Evolutionary conservation across 2,797 vertebrate species (phyloP).

Genomic region (Numenius phaeopus): DNA sequence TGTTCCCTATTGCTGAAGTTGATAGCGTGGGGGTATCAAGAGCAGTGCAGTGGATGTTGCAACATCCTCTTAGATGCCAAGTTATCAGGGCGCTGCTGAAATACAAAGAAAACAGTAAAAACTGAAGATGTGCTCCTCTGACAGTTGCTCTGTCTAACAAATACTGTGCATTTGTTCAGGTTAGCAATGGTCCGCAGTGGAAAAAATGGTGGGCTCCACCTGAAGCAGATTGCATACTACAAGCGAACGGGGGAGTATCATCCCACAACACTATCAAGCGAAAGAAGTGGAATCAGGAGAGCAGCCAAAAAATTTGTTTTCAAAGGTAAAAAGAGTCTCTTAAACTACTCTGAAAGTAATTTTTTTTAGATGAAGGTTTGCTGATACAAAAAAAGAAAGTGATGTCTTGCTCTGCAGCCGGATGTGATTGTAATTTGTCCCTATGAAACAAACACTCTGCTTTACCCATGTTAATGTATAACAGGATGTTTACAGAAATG

Average conservation of each 20-base stretch:
- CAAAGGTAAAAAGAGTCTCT: constrained; percentile 63
- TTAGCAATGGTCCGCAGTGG: constrained; percentile 78
- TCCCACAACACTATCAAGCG: constrained; percentile 75
- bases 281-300: constrained; percentile 82
- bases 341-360: not conserved
- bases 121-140: not conserved
- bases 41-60: not conserved
- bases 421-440: not conserved
- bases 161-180: constrained; percentile 24
- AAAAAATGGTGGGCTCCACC: constrained; percentile 80
- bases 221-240: constrained; percentile 81
- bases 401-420: not conserved
- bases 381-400: not conserved
- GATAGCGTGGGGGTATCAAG: not conserved
- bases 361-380: not conserved
- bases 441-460: not conserved
- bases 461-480: not conserved
- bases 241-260: constrained; percentile 80
- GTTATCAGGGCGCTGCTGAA: not conserved
- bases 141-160: not conserved
- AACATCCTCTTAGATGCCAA: not conserved
- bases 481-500: not conserved
- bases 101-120: not conserved
- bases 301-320: constrained; percentile 82
- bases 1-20: not conserved